Evolutionary conservation across 2,888 invertebrate species (phyloP), one percentile per base, ranked within the genome.

Genomic region (Flexamia atlantica): DNA sequence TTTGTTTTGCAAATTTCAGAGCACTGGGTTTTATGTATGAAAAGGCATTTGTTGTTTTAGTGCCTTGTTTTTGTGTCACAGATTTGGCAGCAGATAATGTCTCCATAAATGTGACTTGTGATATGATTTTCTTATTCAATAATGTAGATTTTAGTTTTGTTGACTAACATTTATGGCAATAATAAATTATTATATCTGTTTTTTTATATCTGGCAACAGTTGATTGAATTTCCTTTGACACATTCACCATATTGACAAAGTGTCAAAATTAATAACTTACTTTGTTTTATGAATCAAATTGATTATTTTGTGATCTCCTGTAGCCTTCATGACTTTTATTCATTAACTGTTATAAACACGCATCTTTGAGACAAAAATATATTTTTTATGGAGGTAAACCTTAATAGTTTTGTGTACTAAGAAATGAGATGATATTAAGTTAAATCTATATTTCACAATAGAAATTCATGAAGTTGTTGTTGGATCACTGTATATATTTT

Each of bases 151-250:
- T 76, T 76, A 76, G 76, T 76, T 76, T 30, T 72, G 70, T 76
- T 76, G 76, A 46, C 46, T 76, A 46, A 76, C 76, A 76, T 20
- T 30, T 40, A 76, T 76, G 76, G 76, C 76, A 76, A 76, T 76
- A 76, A 76, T 76, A 76, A 76, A 76, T 76, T 76, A 76, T 76
- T 76, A 23, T 72, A 72, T 72, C 72, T 32, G 72, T 40, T 42
- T 32, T 17, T 4, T 17, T 72, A 12, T 40, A 20, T 72, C 42
- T 40, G 40, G 72, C 42, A 72, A 72, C 72, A 72, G 40, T 64
- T 28, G 64, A 64, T 64, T 64, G 64, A 64, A 64, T 64, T 64
- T 64, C 23, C 57, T 23, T 20, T 64, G 1, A 64, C 17, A 64
- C 20, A 60, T 5, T 60, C n/a, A n/a, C n/a, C n/a, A n/a, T n/a